Evolutionary conservation across 2,888 invertebrate genomes (phyloP), one percentile per base, ranked within the genome.

Genomic region (Chrysina gloriosa): DNA sequence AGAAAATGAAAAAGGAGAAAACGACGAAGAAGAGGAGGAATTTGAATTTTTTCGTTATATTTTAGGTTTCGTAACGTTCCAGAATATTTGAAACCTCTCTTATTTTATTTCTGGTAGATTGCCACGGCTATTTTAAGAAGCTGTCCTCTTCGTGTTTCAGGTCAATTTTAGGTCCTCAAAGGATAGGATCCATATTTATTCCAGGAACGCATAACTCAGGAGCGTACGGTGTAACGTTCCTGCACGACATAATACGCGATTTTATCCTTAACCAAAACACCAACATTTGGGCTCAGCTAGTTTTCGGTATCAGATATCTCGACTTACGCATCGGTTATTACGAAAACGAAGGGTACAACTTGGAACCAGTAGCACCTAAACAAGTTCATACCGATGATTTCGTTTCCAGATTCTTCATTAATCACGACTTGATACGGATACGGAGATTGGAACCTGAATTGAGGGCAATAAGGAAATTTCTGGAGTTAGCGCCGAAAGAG

Each of bases 221-320:
- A 2, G 85, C 87, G 73, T 84, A 34, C 84, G 83, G 81, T 85
- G 84, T 84, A 86, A 83, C 74, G 85, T 73, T 82, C 25, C 77
- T 80, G 68, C n/a, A n/a, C n/a, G n/a, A n/a, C n/a, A n/a, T n/a
- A n/a, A n/a, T n/a, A n/a, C n/a, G n/a, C n/a, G 78, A 80, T 52
- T 87, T 85, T 72, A 78, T 86, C 27, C 77, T 86, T 61, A 89
- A 89, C 42, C 95, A 95, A 81, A 93, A 94, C 79, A 88, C 92
- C 68, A 89, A 90, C 76, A 86, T 95, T 56, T 94, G 93, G 92
- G 89, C 89, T 0, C 95, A 95, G 78, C 85, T 95, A n/a, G 90
- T 93, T 0, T 91, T 92, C 79, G 95, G 95, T 63, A 90, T 94
- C 76, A 86, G 95, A 77, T 94, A 93, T 82, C 84, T 95, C 56